Evolutionary conservation across 2,797 vertebrate species (phyloP).

Genomic region (Nyctibius grandis): DNA sequence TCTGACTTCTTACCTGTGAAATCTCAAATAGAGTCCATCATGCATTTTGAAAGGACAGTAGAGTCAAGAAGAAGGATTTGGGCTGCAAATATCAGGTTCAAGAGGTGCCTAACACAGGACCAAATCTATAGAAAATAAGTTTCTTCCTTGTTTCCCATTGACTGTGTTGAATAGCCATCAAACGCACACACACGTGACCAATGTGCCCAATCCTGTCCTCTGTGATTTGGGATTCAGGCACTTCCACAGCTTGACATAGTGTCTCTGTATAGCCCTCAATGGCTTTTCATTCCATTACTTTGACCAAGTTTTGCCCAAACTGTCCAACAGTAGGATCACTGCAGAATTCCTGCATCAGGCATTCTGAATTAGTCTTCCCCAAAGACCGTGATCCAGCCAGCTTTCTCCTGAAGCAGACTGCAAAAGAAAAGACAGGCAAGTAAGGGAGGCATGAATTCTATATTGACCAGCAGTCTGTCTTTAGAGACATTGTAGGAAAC

Average conservation of each 20-base stretch:
- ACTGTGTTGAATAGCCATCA: background rate
- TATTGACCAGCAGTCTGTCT: background rate
- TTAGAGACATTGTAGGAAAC: background rate
- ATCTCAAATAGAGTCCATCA: background rate
- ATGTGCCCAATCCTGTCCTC: background rate
- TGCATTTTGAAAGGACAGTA: background rate
- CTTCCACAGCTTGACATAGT: background rate
- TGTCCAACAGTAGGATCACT: background rate
- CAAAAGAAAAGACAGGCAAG: background rate
- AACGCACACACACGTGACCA: fast-evolving
- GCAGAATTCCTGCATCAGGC: background rate
- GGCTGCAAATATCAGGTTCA: background rate
- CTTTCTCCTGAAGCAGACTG: background rate
- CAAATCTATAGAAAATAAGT: background rate
- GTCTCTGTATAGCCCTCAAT: background rate
- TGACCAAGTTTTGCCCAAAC: background rate
- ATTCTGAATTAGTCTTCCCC: background rate
- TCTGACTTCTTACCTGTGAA: background rate
- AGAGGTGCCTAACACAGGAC: background rate
- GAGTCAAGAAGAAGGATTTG: background rate
- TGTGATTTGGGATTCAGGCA: background rate
- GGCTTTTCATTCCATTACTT: background rate
- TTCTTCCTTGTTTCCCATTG: background rate
- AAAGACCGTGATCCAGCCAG: background rate
- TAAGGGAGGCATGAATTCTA: background rate